These are phyloP conservation scores for Pandemis corylana DNA, from an alignment of 2,888 invertebrate genomes.

Conservation along the genomic window DNA sequence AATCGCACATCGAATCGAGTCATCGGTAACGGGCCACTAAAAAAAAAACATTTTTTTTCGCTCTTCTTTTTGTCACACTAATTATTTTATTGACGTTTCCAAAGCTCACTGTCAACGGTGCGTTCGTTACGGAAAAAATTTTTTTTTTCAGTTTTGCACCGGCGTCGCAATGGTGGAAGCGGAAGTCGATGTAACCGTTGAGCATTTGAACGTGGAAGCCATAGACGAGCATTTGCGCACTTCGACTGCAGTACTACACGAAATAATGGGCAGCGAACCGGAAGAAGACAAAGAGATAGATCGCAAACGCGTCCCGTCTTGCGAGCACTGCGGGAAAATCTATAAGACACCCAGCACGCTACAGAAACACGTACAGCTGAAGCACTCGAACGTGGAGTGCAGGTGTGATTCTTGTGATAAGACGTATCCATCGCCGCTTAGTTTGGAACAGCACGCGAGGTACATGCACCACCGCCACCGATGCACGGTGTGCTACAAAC, in stretches of 20 bases:
- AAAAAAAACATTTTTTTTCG: slow-evolving; percentile 19
- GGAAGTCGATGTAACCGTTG: slow-evolving; percentile 56
- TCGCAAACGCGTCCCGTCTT: slow-evolving; percentile 48
- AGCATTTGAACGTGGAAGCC: slow-evolving; percentile 55
- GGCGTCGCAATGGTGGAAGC: slow-evolving; percentile 41
- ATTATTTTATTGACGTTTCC: not conserved
- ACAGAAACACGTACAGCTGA: slow-evolving; percentile 61
- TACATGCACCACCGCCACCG: slow-evolving; percentile 67
- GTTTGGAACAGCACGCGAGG: slow-evolving; percentile 66
- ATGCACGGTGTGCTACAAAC: slow-evolving; percentile 65
- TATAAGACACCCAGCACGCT: slow-evolving; percentile 66
- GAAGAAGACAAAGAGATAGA: slow-evolving; percentile 52
- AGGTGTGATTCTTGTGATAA: slow-evolving; percentile 65
- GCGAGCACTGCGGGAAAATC: slow-evolving; percentile 71
- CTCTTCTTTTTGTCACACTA: slow-evolving; percentile 14
- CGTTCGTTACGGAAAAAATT: slow-evolving; percentile 43
- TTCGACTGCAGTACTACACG: slow-evolving; percentile 61
- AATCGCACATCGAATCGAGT: not conserved
- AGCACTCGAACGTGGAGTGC: slow-evolving; percentile 61
- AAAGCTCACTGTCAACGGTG: slow-evolving; percentile 12
- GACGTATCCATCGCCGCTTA: slow-evolving; percentile 65
- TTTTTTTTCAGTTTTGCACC: slow-evolving; percentile 43
- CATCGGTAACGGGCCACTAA: not conserved
- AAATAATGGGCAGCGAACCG: slow-evolving; percentile 54
- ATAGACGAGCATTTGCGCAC: slow-evolving; percentile 62